These are phyloP conservation scores for Anaspis maculata DNA, from an alignment of 2,888 invertebrate species.

Conservation along the genomic window DNA sequence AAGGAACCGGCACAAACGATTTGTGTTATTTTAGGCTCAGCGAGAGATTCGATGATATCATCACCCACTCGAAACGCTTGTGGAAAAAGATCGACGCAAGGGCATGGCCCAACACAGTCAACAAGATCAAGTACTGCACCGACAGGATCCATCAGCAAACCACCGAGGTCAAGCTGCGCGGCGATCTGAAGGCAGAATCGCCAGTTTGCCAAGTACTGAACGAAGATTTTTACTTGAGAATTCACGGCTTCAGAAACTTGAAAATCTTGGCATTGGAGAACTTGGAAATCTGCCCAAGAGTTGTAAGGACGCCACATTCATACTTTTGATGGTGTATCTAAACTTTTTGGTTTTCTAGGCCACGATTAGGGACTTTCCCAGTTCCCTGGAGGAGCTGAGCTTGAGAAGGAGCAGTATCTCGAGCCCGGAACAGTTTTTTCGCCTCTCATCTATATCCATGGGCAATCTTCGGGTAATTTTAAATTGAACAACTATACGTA, in stretches of 20 bases:
- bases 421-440: slow-evolving; percentile 29
- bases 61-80: not conserved
- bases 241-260: slow-evolving; percentile 16
- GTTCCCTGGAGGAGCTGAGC: slow-evolving; percentile 52
- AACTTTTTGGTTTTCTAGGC: too few species aligned
- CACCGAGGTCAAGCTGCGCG: slow-evolving; percentile 2
- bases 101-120: not conserved
- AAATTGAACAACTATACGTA: not conserved
- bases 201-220: not conserved
- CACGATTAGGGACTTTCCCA: slow-evolving; percentile 56
- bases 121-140: slow-evolving; percentile 4
- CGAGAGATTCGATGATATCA: slow-evolving; percentile 5
- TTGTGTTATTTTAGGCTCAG: slow-evolving; percentile 6
- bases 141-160: slow-evolving; percentile 2
- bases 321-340: too few species aligned
- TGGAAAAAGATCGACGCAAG: slow-evolving; percentile 7
- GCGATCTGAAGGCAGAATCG: not conserved
- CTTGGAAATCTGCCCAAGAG: slow-evolving; percentile 1
- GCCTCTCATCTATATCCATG: slow-evolving; percentile 16
- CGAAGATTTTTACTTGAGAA: not conserved
- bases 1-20: too few species aligned
- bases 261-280: slow-evolving; percentile 35
- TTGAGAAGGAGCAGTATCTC: slow-evolving; percentile 42
- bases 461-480: slow-evolving; percentile 4
- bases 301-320: too few species aligned